Conservation (phyloP, 2,797 vertebrate genomes). For the Leuciscus waleckii region DNA sequence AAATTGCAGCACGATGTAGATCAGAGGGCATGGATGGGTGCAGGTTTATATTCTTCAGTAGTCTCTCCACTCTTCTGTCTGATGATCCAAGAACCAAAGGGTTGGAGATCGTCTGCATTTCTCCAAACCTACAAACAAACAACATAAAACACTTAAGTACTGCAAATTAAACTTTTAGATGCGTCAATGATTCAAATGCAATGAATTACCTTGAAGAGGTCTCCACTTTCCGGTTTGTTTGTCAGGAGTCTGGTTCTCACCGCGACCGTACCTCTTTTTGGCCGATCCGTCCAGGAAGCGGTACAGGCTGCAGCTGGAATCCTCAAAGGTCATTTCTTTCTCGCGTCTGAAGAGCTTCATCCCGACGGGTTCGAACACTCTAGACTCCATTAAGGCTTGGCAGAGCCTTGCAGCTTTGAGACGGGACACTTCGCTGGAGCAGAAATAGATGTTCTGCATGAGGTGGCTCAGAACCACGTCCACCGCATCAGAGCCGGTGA, state of each 20-base stretch:
- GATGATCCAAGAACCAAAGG: slow-evolving; percentile 79
- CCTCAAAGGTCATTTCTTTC: slow-evolving; percentile 84
- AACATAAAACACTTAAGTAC: background rate
- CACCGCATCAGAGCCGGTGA: slow-evolving; percentile 84
- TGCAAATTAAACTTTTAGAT: background rate
- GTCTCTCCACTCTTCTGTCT: slow-evolving; percentile 80
- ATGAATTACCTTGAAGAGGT: slow-evolving; percentile 77
- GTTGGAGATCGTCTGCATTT: slow-evolving; percentile 82
- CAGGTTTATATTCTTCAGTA: slow-evolving; percentile 79
- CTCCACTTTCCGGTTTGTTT: slow-evolving; percentile 67
- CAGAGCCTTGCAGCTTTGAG: slow-evolving; percentile 86
- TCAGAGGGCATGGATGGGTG: slow-evolving; percentile 69
- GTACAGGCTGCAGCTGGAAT: slow-evolving; percentile 83
- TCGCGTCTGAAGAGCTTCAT: slow-evolving; percentile 82
- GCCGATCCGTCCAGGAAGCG: slow-evolving; percentile 79
- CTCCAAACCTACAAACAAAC: slow-evolving; percentile 66
- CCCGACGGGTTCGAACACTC: slow-evolving; percentile 84
- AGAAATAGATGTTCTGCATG: slow-evolving; percentile 87
- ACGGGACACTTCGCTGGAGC: slow-evolving; percentile 82
- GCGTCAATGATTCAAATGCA: background rate
- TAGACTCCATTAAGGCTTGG: slow-evolving; percentile 88
- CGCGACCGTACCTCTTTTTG: slow-evolving; percentile 40
- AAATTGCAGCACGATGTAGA: slow-evolving; percentile 55
- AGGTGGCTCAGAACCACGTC: slow-evolving; percentile 86
- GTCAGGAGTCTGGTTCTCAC: slow-evolving; percentile 66